Evolutionary conservation across 2,888 invertebrate species (phyloP).

Genomic region (Melanostoma scalare): DNA sequence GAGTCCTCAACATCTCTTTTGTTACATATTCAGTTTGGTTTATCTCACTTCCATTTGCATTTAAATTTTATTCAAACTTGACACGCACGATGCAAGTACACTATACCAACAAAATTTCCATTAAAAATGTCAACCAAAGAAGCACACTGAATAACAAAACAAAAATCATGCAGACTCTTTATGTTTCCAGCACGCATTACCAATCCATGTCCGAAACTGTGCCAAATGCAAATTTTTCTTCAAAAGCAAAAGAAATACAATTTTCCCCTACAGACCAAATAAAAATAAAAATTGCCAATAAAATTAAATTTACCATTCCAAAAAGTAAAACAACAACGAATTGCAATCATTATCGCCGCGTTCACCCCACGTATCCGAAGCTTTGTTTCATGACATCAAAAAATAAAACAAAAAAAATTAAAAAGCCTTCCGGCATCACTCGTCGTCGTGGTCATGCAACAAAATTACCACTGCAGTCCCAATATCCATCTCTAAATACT

Average conservation of each 20-base stretch:
- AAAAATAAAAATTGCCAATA: conserved; percentile 10
- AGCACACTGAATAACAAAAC: conserved; percentile 14
- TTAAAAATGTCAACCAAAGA: not conserved
- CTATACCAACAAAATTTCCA: conserved; percentile 1
- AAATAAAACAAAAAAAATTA: conserved; percentile 6
- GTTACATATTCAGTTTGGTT: no score
- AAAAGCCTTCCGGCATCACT: conserved; percentile 45
- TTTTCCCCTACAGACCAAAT: conserved; percentile 1
- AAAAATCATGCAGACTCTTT: conserved; percentile 20
- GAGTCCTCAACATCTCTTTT: no score
- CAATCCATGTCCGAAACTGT: conserved; percentile 42
- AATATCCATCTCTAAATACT: conserved; percentile 23
- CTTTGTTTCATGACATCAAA: conserved; percentile 12
- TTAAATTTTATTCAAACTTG: no score
- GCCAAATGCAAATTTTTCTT: conserved; percentile 60
- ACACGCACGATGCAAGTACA: no score
- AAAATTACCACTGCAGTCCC: conserved; percentile 51
- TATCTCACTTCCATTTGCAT: no score
- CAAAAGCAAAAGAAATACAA: conserved; percentile 4
- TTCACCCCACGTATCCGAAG: conserved; percentile 38
- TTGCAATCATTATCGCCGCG: conserved; percentile 59
- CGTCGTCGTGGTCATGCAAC: conserved; percentile 26
- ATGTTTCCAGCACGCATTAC: conserved; percentile 1
- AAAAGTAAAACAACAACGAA: conserved; percentile 30
- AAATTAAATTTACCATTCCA: conserved; percentile 38